Evolutionary conservation across 2,113 vertebrate species (phyloP), one percentile per base, ranked within the genome.

Genomic region (Ciconia boyciana): DNA sequence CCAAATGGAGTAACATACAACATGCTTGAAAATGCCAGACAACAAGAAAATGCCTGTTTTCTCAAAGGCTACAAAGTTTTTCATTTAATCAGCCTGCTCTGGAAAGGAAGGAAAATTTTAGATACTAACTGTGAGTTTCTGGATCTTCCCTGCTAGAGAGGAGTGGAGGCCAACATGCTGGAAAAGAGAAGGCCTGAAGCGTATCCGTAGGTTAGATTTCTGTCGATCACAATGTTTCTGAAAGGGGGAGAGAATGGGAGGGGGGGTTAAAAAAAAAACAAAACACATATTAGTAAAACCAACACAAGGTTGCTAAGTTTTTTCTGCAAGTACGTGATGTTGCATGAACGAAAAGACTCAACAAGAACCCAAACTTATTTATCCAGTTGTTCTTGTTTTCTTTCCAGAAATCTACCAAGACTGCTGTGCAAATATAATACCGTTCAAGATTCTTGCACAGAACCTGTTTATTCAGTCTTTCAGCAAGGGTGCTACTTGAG

Each of bases 221-320:
- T 99, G 99, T 46, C 99, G 98, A 97, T 99, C 99, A 95, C 99
- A 99, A 97, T 99, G 99, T 98, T 99, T 99, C 99, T 98, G 95
- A 95, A 97, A 87, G 22, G 57, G 22, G 16, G 55, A 18, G 44
- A 6, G 29, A 24, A 54, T 20, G 10, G 22, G n/a, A 19, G 41
- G 13, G 17, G 13, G 44, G 7, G 4, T 64, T 78, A 48, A 71
- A 46, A 41, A 54, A 68, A 41, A 44, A 14, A 29, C 77, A 46
- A 57, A 24, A 18, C 24, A 39, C 58, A 60, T 26, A 41, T 90
- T 89, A 97, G 49, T 91, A 54, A 92, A 93, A 75, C 12, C 54
- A 93, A 71, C 34, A 71, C 51, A 70, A 89, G 7, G 24, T 44
- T 54, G 24, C 36, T 72, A 36, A 93, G 57, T 19, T 87, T 58